Conservation (phyloP, 2,113 vertebrate species). For the Casuarius casuarius region DNA sequence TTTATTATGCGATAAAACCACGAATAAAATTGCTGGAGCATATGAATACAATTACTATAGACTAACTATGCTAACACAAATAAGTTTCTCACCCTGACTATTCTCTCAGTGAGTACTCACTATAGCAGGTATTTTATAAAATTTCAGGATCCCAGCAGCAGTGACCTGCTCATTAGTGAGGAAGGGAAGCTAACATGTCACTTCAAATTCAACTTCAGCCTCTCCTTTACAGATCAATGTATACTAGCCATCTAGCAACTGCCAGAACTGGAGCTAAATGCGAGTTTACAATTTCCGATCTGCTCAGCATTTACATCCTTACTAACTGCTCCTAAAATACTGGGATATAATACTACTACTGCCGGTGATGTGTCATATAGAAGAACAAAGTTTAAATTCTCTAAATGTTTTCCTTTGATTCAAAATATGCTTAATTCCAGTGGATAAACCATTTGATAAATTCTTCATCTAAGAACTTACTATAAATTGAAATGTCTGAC, state of each 20-base stretch:
- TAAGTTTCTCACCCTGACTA: neutral
- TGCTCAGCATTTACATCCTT: neutral
- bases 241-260: too few relatives aligned
- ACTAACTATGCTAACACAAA: neutral
- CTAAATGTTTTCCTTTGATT: too few relatives aligned
- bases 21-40: neutral
- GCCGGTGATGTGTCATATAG: too few relatives aligned
- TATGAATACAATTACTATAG: neutral
- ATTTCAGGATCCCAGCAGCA: neutral
- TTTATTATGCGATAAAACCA: neutral
- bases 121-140: neutral
- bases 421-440: too few relatives aligned
- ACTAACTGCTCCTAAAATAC: neutral
- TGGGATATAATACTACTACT: neutral
- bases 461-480: too few relatives aligned
- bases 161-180: too few relatives aligned
- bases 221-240: neutral
- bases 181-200: neutral
- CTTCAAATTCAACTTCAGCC: neutral
- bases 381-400: too few relatives aligned
- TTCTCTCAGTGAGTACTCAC: neutral
- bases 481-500: too few relatives aligned
- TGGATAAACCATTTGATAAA: too few relatives aligned
- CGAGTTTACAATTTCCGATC: neutral
- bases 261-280: neutral